Base-by-base conservation (phyloP, 2,888 invertebrate species). In the Polyommatus icarus region DNA sequence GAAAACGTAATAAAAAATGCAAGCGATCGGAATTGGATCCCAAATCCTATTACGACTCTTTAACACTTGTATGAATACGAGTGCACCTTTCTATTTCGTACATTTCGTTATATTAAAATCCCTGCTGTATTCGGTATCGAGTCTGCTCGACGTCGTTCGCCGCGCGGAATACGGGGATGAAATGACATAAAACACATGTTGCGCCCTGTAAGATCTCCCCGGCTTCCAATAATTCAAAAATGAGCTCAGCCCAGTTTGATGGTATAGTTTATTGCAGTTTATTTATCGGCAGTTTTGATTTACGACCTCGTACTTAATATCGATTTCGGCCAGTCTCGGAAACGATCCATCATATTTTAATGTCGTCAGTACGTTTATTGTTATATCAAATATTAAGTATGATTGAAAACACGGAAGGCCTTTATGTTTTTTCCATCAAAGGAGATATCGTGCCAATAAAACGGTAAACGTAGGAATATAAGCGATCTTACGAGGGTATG, bases 11-110 rank as follows among this genome's bases (percentile, higher is more conserved):
- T 82, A 81, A 82, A 82, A 82, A 80, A 80, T 82, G 79, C 79
- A 82, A 87, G 87, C 86, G 88, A 86, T 87, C 84, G 87, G 86
- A 87, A 88, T 90, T 90, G 90, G 87, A 90, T 91, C 89, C 84
- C 85, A 89, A 91, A 91, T 91, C 91, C 90, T 89, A 89, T 91
- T 90, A 90, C 90, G 87, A 89, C 88, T 91, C 90, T 90, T 90
- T 90, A 90, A 87, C 88, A 90, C 91, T 90, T 88, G 89, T 90
- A 90, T 90, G 91, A 90, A 87, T 86, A 86, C 86, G 85, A 82
- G 78, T 82, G 82, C 82, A 83, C 87, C 84, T 87, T 88, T 87
- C 87, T 86, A 88, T 89, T 87, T 85, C 87, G 84, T 87, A 86
- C 87, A 87, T 88, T 88, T 87, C 87, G 85, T 87, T 87, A 90